Evolutionary conservation across 2,888 invertebrate species (phyloP), one percentile per base, ranked within the genome.

Genomic region (Ennomos erosarius): DNA sequence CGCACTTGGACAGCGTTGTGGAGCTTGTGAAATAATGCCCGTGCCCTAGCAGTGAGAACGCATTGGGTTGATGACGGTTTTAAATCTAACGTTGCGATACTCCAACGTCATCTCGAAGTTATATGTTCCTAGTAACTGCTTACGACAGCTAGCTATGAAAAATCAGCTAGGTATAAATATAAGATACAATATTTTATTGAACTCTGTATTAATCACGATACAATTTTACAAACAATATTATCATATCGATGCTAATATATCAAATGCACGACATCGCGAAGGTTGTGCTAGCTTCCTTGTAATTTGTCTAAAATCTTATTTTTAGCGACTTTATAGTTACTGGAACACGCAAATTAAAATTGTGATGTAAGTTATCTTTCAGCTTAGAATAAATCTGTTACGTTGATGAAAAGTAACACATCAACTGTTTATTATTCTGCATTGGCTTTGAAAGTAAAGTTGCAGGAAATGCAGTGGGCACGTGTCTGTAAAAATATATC

Each of bases 361-460:
- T 26, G 26, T 26, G 26, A 26, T 26, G 26, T 26, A 26, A 4
- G 5, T 4, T 26, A 26, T 26, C 5, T 26, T 26, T 26, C 6
- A 26, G 1, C 26, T 26, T 26, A 26, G 1, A 40, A 34, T 12
- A 0, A 8, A 48, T 39, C 13, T 10, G 16, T 37, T 16, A 12
- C 34, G 0, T 11, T 12, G 44, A 16, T 47, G 36, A 46, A 46
- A 51, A 55, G 51, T 52, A 55, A 62, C 16, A 35, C 16, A 12
- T 1, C 36, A 61, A 57, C 64, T 65, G 64, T 59, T 73, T 66
- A 68, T 53, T 67, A 73, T 74, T 74, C 71, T 33, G 48, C 61
- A 53, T 70, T 60, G 64, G 64, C 66, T 73, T 77, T 67, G 78
- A 83, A 81, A 82, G 78, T 77, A 81, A 78, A 76, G 60, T 72